Percentiles rank a stretch among this genome's conserved stretches.
phyloP scores from a whole-genome alignment of 2,113 vertebrate species.

The Oreochromis aureus region DNA sequence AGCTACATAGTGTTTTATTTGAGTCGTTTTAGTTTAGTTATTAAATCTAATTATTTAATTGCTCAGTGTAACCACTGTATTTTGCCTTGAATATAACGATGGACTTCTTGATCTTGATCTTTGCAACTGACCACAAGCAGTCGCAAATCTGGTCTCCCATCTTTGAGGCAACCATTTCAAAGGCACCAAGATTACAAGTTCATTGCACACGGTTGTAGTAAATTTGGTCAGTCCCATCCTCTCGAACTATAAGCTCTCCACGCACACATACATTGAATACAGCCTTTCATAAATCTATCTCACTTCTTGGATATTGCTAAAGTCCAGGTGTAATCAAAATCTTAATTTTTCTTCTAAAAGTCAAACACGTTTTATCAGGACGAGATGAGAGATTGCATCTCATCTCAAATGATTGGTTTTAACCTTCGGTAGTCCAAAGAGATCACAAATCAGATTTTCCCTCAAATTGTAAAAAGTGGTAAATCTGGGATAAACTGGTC shows the following conservation, averaged over 20 bases:
- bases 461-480: neutral
- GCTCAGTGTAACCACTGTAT: neutral
- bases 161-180: neutral
- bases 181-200: neutral
- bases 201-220: neutral
- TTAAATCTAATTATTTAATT: neutral
- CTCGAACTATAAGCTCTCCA: neutral
- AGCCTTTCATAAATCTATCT: neutral
- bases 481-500: neutral
- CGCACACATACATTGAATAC: neutral
- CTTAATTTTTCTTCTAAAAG: neutral
- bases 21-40: neutral
- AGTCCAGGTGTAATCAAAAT: neutral
- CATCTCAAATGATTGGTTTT: neutral
- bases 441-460: neutral
- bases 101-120: neutral
- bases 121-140: neutral
- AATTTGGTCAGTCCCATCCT: neutral
- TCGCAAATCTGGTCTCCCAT: neutral
- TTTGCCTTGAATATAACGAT: neutral
- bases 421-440: neutral
- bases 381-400: neutral
- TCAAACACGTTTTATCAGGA: neutral
- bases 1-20: neutral
- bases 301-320: neutral